phyloP scores from a whole-genome alignment of 2,113 vertebrate species.

The Phrynocephalus versicolor region DNA sequence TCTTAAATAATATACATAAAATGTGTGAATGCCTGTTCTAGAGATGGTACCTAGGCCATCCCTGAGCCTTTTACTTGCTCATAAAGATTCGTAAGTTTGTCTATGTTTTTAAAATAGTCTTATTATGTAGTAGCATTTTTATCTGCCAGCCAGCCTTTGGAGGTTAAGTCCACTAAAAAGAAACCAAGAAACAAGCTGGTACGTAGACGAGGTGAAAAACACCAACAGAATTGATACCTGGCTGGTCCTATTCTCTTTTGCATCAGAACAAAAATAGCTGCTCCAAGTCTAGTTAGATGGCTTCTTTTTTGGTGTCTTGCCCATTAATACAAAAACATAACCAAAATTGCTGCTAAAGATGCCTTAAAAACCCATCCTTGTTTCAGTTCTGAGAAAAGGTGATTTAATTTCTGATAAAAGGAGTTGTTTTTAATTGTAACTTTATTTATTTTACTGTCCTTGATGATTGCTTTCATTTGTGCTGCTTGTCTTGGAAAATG shows the following conservation, averaged over 20 bases:
- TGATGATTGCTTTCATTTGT: neutral
- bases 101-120: too few species aligned
- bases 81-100: too few species aligned
- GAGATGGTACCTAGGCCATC: neutral
- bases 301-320: neutral
- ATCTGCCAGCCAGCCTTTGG: neutral
- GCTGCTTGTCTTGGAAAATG: accelerated
- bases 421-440: neutral
- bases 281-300: neutral
- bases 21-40: neutral
- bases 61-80: too few species aligned
- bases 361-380: neutral
- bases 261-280: neutral
- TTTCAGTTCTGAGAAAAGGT: neutral
- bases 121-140: too few species aligned
- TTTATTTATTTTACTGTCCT: neutral
- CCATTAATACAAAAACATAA: neutral
- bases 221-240: neutral
- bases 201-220: neutral
- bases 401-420: neutral
- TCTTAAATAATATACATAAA: neutral
- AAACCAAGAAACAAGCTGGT: neutral
- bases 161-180: neutral
- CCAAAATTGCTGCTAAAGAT: neutral
- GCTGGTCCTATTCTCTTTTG: neutral